Base-by-base conservation (phyloP, 2,888 invertebrate species). In the Lepidochitona cinerea region DNA sequence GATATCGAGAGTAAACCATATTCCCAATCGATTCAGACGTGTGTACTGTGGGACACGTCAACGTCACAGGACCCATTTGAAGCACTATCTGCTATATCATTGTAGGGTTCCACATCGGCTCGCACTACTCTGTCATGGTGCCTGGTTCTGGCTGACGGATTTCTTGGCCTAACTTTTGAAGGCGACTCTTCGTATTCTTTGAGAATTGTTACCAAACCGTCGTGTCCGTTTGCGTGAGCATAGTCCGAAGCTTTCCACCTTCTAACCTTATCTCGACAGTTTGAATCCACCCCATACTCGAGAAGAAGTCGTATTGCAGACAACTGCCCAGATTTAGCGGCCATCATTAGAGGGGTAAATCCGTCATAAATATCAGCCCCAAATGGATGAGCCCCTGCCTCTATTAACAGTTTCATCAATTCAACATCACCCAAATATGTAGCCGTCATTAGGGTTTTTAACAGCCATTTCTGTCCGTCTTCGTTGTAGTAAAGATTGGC, bases 341-440 rank as follows among this genome's bases (percentile, higher is more conserved):
- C 66, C 35, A 37, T 66, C 66, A 66, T 66, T 32, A 66, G 29
- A n/a, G 66, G 66, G 2, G 66, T 66, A 23, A 66, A 37, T 35
- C 66, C 66, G 37, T 66, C 66, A 26, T 66, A 66, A 18, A 66
- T 18, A 29, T 66, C 66, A 1, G 66, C 18, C 35, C 66, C 35
- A 35, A 29, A 66, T 37, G 66, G 66, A n/a, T 35, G 35, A 2
- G 66, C 66, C 18, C 66, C 66, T 3, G 66, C 35, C 18, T 66
- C 66, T 35, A 66, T 37, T 14, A 66, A 26, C 37, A 66, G 18
- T 23, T 66, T 66, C 66, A 66, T 66, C 37, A 66, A n/a, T 35
- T 66, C 66, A 5, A 66, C 35, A 37, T 66, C 35, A 4, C 66
- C 66, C 35, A 66, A 23, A 18, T 23, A 66, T 23, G 37, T 37